Percentiles rank a stretch among this genome's conserved stretches.
Evolutionary conservation across 1,140 invertebrate genomes (phyloP).

Genomic region (Augochlora pura): DNA sequence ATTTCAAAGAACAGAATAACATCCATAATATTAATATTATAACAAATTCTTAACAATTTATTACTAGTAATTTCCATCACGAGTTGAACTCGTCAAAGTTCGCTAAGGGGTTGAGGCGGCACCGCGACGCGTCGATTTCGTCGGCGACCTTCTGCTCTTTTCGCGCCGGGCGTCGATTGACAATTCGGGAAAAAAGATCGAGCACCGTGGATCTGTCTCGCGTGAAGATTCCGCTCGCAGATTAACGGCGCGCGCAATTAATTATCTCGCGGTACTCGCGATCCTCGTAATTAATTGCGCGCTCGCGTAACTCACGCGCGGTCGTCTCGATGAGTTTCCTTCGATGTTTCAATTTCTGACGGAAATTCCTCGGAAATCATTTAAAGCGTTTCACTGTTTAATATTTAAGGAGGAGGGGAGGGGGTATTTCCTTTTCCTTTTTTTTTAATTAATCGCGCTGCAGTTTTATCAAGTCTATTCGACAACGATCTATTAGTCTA

Average conservation of each 20-base stretch:
- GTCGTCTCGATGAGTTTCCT: background rate
- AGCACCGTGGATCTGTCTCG: constrained; percentile 13
- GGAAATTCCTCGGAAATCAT: background rate
- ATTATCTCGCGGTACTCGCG: background rate
- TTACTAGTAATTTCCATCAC: too few relatives aligned
- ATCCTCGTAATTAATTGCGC: constrained; percentile 33
- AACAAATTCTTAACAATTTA: too few relatives aligned
- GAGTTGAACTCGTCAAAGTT: too few relatives aligned
- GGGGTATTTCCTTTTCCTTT: too few relatives aligned
- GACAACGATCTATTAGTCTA: too few relatives aligned
- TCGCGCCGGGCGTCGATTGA: constrained; percentile 9
- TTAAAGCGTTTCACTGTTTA: too few relatives aligned
- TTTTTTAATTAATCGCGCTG: too few relatives aligned
- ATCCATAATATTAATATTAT: too few relatives aligned
- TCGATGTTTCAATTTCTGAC: background rate
- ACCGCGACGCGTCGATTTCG: background rate
- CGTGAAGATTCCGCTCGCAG: background rate
- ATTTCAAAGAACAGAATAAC: too few relatives aligned
- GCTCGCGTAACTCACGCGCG: background rate
- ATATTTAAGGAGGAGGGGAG: too few relatives aligned
- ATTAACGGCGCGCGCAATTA: constrained; percentile 30
- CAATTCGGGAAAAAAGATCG: constrained; percentile 29
- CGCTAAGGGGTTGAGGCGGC: too few relatives aligned
- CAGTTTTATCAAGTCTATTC: too few relatives aligned
- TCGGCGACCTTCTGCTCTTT: background rate